phyloP scores from a whole-genome alignment of 2,888 invertebrate genomes.

The Orgyia antiqua region DNA sequence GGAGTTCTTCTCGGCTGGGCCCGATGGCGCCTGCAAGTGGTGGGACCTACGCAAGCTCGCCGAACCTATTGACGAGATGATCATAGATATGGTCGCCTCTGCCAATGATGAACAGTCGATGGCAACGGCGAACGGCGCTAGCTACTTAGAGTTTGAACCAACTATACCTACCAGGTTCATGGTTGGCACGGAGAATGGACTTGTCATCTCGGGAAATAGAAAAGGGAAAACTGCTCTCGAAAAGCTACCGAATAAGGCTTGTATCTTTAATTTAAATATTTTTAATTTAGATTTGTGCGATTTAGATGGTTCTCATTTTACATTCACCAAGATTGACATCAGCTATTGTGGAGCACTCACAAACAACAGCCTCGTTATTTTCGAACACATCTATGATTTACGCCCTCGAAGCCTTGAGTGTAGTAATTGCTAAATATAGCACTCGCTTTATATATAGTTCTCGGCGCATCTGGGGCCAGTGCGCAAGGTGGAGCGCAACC shows the following conservation, averaged over 20 bases:
- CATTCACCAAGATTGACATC: no score
- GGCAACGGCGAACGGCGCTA: conserved; percentile 78
- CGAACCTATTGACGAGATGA: conserved; percentile 81
- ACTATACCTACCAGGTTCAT: conserved; percentile 86
- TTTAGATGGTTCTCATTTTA: no score
- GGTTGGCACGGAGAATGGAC: conserved; percentile 83
- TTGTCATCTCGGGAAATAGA: conserved; percentile 82
- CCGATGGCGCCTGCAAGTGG: conserved; percentile 92
- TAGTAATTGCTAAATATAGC: no score
- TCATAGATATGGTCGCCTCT: conserved; percentile 81
- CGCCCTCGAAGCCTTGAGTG: no score
- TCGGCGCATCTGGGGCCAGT: conserved; percentile 91
- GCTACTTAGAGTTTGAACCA: conserved; percentile 82
- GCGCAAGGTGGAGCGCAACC: conserved; percentile 90
- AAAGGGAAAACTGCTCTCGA: conserved; percentile 84
- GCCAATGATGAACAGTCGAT: conserved; percentile 68
- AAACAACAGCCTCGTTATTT: no score
- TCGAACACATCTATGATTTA: no score
- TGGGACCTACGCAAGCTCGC: conserved; percentile 84
- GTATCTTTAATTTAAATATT: no score
- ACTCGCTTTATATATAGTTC: no score
- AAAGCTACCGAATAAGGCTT: conserved; percentile 77
- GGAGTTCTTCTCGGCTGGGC: conserved; percentile 94
- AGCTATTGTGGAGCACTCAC: no score
- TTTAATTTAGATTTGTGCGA: no score